Evolutionary conservation across 2,113 vertebrate genomes (phyloP), one percentile per base, ranked within the genome.

Genomic region (Ailuropoda melanoleuca): DNA sequence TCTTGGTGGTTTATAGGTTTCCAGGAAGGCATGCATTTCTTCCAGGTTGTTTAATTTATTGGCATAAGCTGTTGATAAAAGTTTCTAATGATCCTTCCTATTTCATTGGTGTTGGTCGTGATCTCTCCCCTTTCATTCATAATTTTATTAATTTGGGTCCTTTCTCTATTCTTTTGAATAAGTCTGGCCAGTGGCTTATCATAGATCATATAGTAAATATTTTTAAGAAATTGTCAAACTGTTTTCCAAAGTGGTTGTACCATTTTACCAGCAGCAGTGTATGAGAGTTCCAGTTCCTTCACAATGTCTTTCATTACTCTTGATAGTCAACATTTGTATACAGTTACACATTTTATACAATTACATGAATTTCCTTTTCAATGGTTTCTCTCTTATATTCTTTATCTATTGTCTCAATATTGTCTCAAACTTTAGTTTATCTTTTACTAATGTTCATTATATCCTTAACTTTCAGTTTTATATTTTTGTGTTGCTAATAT

Each of bases 181-280:
- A 43, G 43, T 43, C 43, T 43, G 43, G 43, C 43, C 43, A 43
- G 43, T 43, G 43, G 5, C 43, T 43, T 43, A 43, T 43, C 43
- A 43, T 93, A 21, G 21, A 37, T 90, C 18, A 70, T 50, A 46
- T 29, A 50, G 39, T 29, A 66, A 64, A 19, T 77, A 34, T 62
- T 91, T 43, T 96, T 62, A 93, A 93, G 50, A 97, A 68, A 86
- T 10, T 93, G 15, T 4, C 29, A 88, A 75, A 55, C 14, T 88
- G 21, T 56, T 93, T 95, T 64, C 23, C 82, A 50, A 72, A 84
- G n/a, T 62, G 31, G 3, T 14, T 93, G 11, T 90, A 90, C 18
- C 68, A 92, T 84, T 77, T 78, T 95, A 62, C 4, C 46, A 95
- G 21, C 24, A 94, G 70, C 31, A 95, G 4, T n/a, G 4, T 53